These are phyloP conservation scores for Pedicia rivosa DNA, from an alignment of 2,888 invertebrate species.

Conservation along the genomic window DNA sequence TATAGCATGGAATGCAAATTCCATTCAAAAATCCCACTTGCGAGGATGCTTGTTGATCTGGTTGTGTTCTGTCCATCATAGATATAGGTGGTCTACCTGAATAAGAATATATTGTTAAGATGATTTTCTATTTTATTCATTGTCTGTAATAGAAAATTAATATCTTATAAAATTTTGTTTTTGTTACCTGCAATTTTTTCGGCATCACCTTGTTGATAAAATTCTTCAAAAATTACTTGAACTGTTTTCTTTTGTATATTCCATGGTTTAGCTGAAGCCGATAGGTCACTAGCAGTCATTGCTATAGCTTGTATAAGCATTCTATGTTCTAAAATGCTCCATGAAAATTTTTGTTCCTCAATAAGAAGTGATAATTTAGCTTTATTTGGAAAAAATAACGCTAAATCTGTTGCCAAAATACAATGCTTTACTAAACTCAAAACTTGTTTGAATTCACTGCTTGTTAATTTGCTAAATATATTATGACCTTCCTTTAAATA, in stretches of 20 bases:
- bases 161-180: no score
- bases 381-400: conserved; percentile 64
- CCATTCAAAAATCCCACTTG: conserved; percentile 68
- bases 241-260: conserved; percentile 64
- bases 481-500: conserved; percentile 83
- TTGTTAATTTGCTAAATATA: conserved; percentile 56
- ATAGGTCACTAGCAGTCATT: conserved; percentile 73
- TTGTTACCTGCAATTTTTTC: conserved; percentile 49
- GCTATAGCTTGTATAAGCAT: conserved; percentile 54
- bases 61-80: conserved; percentile 64
- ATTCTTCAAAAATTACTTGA: conserved; percentile 65
- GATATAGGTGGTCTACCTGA: conserved; percentile 56
- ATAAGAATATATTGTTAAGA: no score
- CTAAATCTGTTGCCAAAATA: conserved; percentile 72
- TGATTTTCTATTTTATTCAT: no score
- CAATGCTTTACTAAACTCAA: conserved; percentile 61
- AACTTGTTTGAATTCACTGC: conserved; percentile 60
- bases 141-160: no score
- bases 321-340: conserved; percentile 49
- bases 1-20: conserved; percentile 70
- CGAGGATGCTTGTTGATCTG: conserved; percentile 56
- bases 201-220: conserved; percentile 63
- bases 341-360: conserved; percentile 40
- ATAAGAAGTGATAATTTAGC: conserved; percentile 39
- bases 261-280: conserved; percentile 76